Base-by-base conservation (phyloP, 37 sponge, comb jelly and placozoan species). In the Agelas oroides region DNA sequence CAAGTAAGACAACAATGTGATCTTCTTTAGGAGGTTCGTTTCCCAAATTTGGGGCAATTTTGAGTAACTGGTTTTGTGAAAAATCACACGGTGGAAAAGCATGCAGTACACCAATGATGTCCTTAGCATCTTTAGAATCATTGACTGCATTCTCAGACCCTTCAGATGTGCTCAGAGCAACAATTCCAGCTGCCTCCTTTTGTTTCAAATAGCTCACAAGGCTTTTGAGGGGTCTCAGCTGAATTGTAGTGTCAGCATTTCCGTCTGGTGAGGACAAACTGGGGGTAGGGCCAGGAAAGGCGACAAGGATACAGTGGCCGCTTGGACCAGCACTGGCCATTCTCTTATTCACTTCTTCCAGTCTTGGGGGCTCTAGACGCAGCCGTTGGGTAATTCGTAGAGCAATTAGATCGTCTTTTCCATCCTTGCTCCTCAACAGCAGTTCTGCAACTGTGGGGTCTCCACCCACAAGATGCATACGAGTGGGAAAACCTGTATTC, bases 131-230 rank as follows among this genome's bases (percentile, higher is more conserved):
- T 11, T 27, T 52, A 20, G 37, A 38, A 58, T 58, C 82, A 23
- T 8, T 34, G 23, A 6, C 53, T 34, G 35, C 20, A n/a, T n/a
- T 60, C 37, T 36, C 80, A 6, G 75, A 2, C 25, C 23, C 41
- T 16, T 24, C 76, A 0, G 76, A 33, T 19, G 61, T 84, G 52
- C 84, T 79, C 39, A 95, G 65, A 1, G 92, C 89, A 31, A 96
- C 97, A 64, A 98, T 94, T 40, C 98, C 98, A 34, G 98, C 98
- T 25, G 98, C 98, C 46, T 98, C 94, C 59, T 95, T 95, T 81
- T 93, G 94, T 66, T 87, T 91, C 74, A 98, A 61, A 64, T 98
- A 98, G 46, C 84, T 90, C 41, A 98, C 91, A 19, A 98, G 90
- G 74, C 94, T 95, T 73, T 83, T 89, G 19, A 98, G 65, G 5